Evolutionary conservation across 23 tunicate genomes (phyloP), one percentile per base, ranked within the genome.

Genomic region (Pegea sp.): DNA sequence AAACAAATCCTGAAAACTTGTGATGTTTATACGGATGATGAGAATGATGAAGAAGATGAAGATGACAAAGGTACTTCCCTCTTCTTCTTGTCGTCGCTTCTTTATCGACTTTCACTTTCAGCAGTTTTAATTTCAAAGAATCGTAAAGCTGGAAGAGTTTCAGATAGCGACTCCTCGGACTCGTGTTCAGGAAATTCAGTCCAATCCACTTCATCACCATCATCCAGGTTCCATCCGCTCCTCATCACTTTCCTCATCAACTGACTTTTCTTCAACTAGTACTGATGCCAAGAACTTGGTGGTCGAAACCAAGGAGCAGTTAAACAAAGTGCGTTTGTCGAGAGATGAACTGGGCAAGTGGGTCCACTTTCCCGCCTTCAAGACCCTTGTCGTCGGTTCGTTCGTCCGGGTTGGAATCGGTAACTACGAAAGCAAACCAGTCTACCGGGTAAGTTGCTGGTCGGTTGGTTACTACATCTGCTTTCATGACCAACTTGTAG

Each of bases 1-100:
- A 72, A 80, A 61, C 69, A 71, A 31, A 80, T 57, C 25, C 53
- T 72, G 57, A 76, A 80, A 60, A 44, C 65, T 22, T 71, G 77
- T 49, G 93, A 80, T 43, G 79, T 80, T 22, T 80, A 80, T 56
- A 71, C 69, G 44, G 93, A 80, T 57, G 93, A 80, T 61, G 93
- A 80, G 8, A 80, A 80, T 29, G 80, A 80, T 62, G 93, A 80
- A 20, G 93, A 76, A 55, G 70, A 80, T n/a, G n/a, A n/a, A n/a
- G n/a, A n/a, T n/a, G n/a, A n/a, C n/a, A n/a, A n/a, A n/a, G n/a
- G n/a, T n/a, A n/a, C n/a, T n/a, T n/a, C n/a, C n/a, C n/a, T n/a
- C n/a, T n/a, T n/a, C n/a, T n/a, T n/a, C n/a, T n/a, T n/a, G n/a
- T n/a, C n/a, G n/a, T n/a, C n/a, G n/a, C n/a, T n/a, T n/a, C n/a